Percentiles rank a stretch among this genome's conserved stretches.
Conservation (phyloP, 1,140 invertebrate species). For the Vanessa tameamea region DNA sequence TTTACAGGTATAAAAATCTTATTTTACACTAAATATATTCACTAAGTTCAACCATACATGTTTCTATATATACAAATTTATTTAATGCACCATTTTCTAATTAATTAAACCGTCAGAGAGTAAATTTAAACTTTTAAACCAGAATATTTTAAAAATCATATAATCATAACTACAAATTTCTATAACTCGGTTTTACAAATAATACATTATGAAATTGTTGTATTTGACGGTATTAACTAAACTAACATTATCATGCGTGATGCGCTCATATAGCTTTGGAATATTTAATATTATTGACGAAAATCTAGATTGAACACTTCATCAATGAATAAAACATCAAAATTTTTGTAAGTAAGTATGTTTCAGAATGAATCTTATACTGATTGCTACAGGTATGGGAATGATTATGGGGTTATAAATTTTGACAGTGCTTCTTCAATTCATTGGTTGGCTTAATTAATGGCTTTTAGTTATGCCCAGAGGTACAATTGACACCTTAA, state of each 20-base stretch:
- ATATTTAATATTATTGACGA: background rate
- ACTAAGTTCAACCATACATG: background rate
- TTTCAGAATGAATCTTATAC: too few species aligned
- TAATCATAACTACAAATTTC: too few species aligned
- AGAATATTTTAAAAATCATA: too few species aligned
- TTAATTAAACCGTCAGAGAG: background rate
- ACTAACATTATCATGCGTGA: background rate
- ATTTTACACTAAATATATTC: background rate
- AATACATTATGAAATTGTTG: background rate
- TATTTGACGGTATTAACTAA: background rate
- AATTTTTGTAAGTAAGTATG: too few species aligned
- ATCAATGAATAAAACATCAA: background rate
- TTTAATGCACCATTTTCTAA: conserved; percentile 32
- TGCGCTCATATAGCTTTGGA: background rate
- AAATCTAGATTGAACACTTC: background rate
- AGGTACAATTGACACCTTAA: too few species aligned
- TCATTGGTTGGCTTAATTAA: too few species aligned
- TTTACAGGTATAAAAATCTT: background rate
- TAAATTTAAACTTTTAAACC: background rate
- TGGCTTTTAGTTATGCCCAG: too few species aligned
- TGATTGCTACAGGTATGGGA: too few species aligned
- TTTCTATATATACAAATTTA: conserved; percentile 34
- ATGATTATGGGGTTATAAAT: too few species aligned
- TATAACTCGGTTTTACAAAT: too few species aligned
- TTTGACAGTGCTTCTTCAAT: too few species aligned